These are phyloP conservation scores for Prolemur simus DNA, from an alignment of 2,113 vertebrate genomes.

Conservation along the genomic window DNA sequence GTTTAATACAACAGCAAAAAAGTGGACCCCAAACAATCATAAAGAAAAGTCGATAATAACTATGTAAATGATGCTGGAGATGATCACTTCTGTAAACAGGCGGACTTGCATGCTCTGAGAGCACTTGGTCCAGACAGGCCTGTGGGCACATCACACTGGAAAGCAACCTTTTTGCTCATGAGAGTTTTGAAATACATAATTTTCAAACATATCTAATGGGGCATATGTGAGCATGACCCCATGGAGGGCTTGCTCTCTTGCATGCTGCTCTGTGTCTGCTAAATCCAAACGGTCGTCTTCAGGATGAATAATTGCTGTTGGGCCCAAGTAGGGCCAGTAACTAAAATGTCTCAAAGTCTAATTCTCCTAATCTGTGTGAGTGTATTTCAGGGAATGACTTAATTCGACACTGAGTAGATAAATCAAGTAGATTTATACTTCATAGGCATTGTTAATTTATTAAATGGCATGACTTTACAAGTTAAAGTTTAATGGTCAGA, in stretches of 20 bases:
- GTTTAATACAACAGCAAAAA: not conserved
- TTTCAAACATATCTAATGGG: not conserved
- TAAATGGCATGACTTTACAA: not conserved
- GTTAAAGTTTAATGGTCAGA: not conserved
- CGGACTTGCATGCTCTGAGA: rapidly evolving
- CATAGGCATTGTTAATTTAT: not conserved
- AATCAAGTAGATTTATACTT: not conserved
- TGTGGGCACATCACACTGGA: too few relatives aligned
- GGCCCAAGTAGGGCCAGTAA: not conserved
- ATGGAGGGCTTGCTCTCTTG: not conserved
- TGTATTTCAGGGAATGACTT: not conserved
- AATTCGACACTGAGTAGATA: not conserved
- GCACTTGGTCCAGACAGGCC: rapidly evolving
- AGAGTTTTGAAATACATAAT: not conserved
- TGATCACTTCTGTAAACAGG: not conserved
- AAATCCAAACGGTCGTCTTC: rapidly evolving
- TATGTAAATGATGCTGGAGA: not conserved
- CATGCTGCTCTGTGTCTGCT: rapidly evolving
- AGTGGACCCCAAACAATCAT: not conserved
- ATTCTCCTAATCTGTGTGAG: not conserved
- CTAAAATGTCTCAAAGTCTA: not conserved
- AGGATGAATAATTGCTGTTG: not conserved
- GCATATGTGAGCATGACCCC: rapidly evolving
- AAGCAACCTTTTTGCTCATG: not conserved
- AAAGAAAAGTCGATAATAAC: not conserved